A percentile compares a stretch with the other conserved stretches of the same genome.
These are phyloP conservation scores for Rhorus exstirpatorius DNA, from an alignment of 2,888 invertebrate species.

Conservation along the genomic window DNA sequence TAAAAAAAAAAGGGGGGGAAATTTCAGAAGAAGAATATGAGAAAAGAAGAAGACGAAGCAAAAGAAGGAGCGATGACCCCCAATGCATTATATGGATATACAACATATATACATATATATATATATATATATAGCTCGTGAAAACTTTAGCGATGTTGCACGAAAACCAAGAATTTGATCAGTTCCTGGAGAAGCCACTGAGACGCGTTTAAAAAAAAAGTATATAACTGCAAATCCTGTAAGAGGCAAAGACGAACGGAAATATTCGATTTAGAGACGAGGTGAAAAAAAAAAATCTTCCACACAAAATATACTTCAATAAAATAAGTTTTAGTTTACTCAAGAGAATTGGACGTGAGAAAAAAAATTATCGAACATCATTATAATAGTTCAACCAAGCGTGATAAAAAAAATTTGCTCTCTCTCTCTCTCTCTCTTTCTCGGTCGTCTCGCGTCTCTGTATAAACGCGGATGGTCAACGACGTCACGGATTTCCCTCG, in stretches of 20 bases:
- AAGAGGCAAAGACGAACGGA: conserved; percentile 23
- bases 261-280: neutral
- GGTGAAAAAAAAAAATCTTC: neutral
- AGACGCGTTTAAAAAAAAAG: conserved; percentile 21
- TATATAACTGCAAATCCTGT: neutral
- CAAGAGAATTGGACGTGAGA: too few relatives aligned
- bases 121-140: neutral
- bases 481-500: conserved; percentile 36
- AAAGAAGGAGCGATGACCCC: conserved; percentile 56
- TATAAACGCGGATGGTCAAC: conserved; percentile 6
- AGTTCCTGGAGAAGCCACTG: conserved; percentile 1
- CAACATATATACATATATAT: neutral
- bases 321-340: too few relatives aligned
- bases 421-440: too few relatives aligned
- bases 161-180: conserved; percentile 4
- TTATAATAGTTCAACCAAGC: too few relatives aligned
- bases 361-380: too few relatives aligned
- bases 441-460: neutral
- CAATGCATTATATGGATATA: neutral
- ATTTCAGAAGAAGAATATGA: conserved; percentile 21
- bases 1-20: neutral
- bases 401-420: neutral
- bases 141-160: conserved; percentile 28
- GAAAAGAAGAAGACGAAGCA: conserved; percentile 29
- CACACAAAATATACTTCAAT: too few relatives aligned